These are phyloP conservation scores for Sinelater perroti DNA, from an alignment of 2,888 invertebrate species.

Conservation along the genomic window DNA sequence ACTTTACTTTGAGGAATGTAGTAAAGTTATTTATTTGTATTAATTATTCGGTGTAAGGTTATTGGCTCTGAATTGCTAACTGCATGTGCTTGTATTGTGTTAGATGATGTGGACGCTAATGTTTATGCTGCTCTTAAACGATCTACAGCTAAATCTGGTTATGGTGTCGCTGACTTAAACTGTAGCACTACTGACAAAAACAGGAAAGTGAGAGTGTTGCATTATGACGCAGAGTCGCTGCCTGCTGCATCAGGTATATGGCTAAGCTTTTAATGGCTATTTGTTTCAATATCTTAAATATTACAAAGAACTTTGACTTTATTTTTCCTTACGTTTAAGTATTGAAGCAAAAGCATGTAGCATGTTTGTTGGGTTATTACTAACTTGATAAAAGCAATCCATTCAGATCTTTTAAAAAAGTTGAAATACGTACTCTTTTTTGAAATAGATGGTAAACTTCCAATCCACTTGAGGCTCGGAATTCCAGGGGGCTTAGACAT, in stretches of 20 bases:
- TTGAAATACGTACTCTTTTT: neutral
- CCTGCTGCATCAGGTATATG: conserved; percentile 35
- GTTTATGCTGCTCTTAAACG: conserved; percentile 37
- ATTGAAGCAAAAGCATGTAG: too few relatives aligned
- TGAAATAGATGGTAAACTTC: conserved; percentile 55
- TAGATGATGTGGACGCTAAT: conserved; percentile 32
- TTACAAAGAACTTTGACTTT: too few relatives aligned
- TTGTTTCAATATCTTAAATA: too few relatives aligned
- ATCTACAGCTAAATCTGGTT: conserved; percentile 36
- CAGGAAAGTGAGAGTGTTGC: conserved; percentile 41
- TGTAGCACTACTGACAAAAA: conserved; percentile 32
- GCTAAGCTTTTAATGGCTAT: too few relatives aligned
- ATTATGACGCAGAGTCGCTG: conserved; percentile 31
- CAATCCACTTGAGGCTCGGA: conserved; percentile 59
- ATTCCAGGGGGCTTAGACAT: conserved; percentile 49
- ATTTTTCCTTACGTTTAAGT: too few relatives aligned
- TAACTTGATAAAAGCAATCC: too few relatives aligned
- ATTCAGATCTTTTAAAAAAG: too few relatives aligned
- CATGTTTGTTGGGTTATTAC: too few relatives aligned
- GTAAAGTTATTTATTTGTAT: too few relatives aligned
- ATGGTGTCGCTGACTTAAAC: conserved; percentile 37
- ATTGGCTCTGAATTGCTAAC: conserved; percentile 5
- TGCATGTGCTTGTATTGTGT: conserved; percentile 34
- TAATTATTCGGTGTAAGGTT: too few relatives aligned
- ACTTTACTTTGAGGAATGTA: too few relatives aligned